A percentile compares a stretch with the other conserved stretches of the same genome.
phyloP scores from a whole-genome alignment of 2,113 vertebrate species.

The Tyrannus savana region DNA sequence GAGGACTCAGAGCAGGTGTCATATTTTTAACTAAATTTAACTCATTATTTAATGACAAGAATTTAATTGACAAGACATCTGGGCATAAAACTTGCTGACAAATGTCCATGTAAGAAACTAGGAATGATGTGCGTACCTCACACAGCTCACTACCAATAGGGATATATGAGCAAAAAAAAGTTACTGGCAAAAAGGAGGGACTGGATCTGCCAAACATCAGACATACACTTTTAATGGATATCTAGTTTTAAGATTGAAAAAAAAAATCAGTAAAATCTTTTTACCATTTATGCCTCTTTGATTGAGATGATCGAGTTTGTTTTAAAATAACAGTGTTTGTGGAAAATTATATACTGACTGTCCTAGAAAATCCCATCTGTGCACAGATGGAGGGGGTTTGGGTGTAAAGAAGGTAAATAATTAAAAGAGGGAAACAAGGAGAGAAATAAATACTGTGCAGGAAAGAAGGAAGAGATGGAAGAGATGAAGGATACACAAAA shows the following conservation, averaged over 20 bases:
- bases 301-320: background rate
- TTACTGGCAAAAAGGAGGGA: background rate
- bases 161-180: background rate
- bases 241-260: background rate
- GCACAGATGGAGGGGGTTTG: background rate
- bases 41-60: background rate
- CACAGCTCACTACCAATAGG: background rate
- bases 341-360: background rate
- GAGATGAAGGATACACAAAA: background rate
- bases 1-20: background rate
- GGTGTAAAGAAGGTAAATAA: background rate
- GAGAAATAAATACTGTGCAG: background rate
- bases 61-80: conserved; percentile 5
- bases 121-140: background rate
- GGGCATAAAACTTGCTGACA: conserved; percentile 25
- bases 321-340: conserved; percentile 25
- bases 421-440: background rate
- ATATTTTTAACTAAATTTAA: conserved; percentile 29
- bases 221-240: background rate
- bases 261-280: background rate
- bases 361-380: conserved; percentile 48
- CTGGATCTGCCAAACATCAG: background rate
- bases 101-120: background rate
- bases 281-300: background rate
- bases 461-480: background rate